Evolutionary conservation across 2,797 vertebrate genomes (phyloP).

Genomic region (Xenopus petersii): DNA sequence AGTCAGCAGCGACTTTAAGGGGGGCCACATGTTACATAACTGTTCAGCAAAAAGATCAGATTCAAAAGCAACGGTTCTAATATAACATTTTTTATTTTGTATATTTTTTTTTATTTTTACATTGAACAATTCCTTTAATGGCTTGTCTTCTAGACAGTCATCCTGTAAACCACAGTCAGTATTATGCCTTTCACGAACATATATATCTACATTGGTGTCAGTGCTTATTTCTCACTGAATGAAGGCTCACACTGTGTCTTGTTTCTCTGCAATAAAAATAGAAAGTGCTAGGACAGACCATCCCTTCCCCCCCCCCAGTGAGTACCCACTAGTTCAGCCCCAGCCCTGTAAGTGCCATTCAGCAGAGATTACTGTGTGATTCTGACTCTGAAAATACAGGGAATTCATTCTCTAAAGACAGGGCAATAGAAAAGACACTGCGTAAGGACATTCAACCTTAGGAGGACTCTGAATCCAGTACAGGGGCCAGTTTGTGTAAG

Average conservation of each 20-base stretch:
- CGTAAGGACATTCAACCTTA: conserved; percentile 46
- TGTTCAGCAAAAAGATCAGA: too few relatives aligned
- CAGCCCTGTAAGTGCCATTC: conserved; percentile 56
- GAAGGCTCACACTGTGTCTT: conserved; percentile 63
- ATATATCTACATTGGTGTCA: background rate
- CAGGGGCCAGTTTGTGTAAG: conserved; percentile 52
- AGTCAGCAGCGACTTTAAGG: too few relatives aligned
- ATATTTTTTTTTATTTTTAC: too few relatives aligned
- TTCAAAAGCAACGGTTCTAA: too few relatives aligned
- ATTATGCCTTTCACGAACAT: too few relatives aligned
- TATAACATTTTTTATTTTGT: too few relatives aligned
- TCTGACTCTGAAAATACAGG: conserved; percentile 58
- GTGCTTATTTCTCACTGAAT: conserved; percentile 43
- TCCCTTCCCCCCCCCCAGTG: conserved; percentile 59
- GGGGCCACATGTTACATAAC: too few relatives aligned
- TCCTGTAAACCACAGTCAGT: background rate
- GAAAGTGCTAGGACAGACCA: conserved; percentile 72
- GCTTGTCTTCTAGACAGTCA: background rate
- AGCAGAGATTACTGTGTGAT: conserved; percentile 56
- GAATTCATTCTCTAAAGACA: conserved; percentile 59
- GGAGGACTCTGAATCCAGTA: conserved; percentile 49
- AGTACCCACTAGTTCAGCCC: conserved; percentile 62
- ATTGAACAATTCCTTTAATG: too few relatives aligned
- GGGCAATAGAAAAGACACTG: conserved; percentile 47
- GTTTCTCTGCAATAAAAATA: conserved; percentile 83